Evolutionary conservation across 2,888 invertebrate genomes (phyloP), one percentile per base, ranked within the genome.

Genomic region (Caenorhabditis parvicauda): DNA sequence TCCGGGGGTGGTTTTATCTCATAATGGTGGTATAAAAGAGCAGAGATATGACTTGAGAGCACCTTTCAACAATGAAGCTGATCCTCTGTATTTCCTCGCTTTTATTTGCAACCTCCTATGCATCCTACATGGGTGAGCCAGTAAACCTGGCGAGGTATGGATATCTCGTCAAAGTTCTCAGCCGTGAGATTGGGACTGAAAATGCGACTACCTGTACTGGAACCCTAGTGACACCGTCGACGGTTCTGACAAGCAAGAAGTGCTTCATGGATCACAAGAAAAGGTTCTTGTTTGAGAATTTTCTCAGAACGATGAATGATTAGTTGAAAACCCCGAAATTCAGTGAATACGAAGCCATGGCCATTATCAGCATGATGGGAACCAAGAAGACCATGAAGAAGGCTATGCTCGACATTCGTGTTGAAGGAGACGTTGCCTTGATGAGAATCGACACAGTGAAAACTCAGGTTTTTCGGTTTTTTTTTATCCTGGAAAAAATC

Each of bases 121-220:
- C n/a, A n/a, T n/a, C n/a, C n/a, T 57, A 45, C 53, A 52, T 45
- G 22, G 45, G 49, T 4, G 63, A 63, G 22, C 52, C 39, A 12
- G 24, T 50, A 1, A 42, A 37, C 9, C 59, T 58, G 63, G 32
- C 54, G 7, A 50, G 63, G 21, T 55, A 63, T 46, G 50, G 42
- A 17, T 58, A 59, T 24, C 29, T 63, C 42, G 63, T 63, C 22
- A 63, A 62, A 46, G n/a, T n/a, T n/a, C n/a, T n/a, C n/a, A n/a
- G n/a, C n/a, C 56, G 39, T 28, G 55, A 63, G 28, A 9, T 37
- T 14, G 53, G 48, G 9, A 12, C 22, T 12, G 42, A 32, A 19
- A 45, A 47, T 7, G 51, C 57, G 14, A 43, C 63, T 1, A 59
- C 63, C 2, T 63, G 63, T 38, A 42, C 55, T 21, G 63, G 63